phyloP scores from a whole-genome alignment of 2,797 vertebrate species.

The Manis javanica region DNA sequence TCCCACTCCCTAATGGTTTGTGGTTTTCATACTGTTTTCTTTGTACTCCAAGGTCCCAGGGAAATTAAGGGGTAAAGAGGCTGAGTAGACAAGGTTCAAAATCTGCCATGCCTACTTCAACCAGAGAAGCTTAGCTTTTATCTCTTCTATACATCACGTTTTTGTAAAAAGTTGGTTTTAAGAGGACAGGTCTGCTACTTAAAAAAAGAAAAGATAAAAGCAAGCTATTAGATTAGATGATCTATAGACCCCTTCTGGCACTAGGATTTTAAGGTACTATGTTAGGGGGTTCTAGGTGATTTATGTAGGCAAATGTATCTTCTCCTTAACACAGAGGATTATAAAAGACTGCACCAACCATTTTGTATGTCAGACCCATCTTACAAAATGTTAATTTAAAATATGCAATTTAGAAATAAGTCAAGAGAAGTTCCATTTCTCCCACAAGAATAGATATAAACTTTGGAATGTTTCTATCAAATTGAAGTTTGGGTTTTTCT shows the following conservation, averaged over 20 bases:
- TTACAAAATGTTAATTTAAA: conserved; percentile 76
- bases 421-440: conserved; percentile 65
- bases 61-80: not conserved
- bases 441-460: conserved; percentile 56
- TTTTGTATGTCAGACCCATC: conserved; percentile 55
- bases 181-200: not conserved
- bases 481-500: conserved; percentile 66
- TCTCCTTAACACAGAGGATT: conserved; percentile 44
- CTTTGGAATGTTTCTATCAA: conserved; percentile 64
- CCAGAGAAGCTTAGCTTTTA: not conserved
- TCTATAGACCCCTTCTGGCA: not conserved
- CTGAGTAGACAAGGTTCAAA: not conserved
- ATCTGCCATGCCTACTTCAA: not conserved
- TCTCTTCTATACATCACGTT: not conserved
- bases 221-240: not conserved
- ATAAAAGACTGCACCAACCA: conserved; percentile 26
- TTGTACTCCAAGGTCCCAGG: not conserved
- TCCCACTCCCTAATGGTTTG: no score
- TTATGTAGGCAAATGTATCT: conserved; percentile 31
- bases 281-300: not conserved
- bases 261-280: not conserved
- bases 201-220: not conserved
- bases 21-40: not conserved
- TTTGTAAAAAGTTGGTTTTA: conserved; percentile 19
- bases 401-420: conserved; percentile 76